Evolutionary conservation across 2,113 vertebrate species (phyloP).

Genomic region (Eublepharis macularius): DNA sequence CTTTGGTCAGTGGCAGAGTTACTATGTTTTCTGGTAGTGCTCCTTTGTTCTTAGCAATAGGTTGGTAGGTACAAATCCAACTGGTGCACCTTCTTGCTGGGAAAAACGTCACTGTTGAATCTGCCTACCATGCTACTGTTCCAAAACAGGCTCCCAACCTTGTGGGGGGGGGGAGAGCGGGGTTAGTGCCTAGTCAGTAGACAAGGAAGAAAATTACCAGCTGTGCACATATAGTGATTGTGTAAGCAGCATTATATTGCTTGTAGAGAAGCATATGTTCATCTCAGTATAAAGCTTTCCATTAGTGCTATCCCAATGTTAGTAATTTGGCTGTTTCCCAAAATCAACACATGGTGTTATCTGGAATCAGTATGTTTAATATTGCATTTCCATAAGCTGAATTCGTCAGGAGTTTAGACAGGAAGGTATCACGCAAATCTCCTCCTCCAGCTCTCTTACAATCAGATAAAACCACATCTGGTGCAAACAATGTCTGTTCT

Average conservation of each 20-base stretch:
- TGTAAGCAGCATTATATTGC: constrained; percentile 43
- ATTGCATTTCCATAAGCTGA: constrained; percentile 15
- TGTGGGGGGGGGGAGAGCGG: too few species aligned
- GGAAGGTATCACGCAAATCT: constrained; percentile 34
- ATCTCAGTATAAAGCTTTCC: constrained; percentile 35
- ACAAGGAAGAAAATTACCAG: neutral
- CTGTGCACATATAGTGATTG: neutral
- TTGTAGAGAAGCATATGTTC: constrained; percentile 59
- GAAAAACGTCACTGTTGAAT: too few species aligned
- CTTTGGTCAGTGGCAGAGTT: neutral
- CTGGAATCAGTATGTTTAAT: constrained; percentile 42
- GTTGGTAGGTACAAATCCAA: too few species aligned
- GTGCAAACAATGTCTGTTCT: neutral
- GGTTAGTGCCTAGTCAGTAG: neutral
- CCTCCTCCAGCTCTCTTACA: constrained; percentile 3
- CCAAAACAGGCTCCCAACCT: neutral
- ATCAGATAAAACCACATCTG: constrained; percentile 25
- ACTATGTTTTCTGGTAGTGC: neutral
- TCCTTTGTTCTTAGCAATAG: too few species aligned
- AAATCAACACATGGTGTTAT: constrained; percentile 52
- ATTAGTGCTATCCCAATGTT: constrained; percentile 38
- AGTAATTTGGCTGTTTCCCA: constrained; percentile 56
- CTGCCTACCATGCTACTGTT: neutral
- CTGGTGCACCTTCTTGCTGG: too few species aligned
- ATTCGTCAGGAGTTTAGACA: constrained; percentile 47